These are phyloP conservation scores for Liparis tanakae DNA, from an alignment of 2,797 vertebrate genomes.

Conservation along the genomic window DNA sequence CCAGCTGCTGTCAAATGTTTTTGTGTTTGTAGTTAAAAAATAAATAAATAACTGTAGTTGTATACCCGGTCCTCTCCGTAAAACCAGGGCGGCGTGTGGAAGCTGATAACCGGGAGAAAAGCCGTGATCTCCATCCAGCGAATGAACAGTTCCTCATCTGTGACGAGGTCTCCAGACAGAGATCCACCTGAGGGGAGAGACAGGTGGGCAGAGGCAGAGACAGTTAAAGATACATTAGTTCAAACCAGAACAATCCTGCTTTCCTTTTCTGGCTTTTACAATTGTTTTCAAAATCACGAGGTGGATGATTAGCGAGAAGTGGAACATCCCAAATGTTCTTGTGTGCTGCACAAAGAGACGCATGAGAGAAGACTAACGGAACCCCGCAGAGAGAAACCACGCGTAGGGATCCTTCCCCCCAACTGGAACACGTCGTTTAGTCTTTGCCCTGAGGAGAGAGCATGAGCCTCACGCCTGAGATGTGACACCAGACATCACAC, in stretches of 20 bases:
- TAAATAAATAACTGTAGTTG: background rate
- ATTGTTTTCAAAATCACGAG: conserved; percentile 4
- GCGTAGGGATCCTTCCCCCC: background rate
- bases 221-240: background rate
- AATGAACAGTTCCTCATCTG: conserved; percentile 89
- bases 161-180: conserved; percentile 73
- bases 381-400: conserved; percentile 6
- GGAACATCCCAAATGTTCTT: background rate
- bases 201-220: background rate
- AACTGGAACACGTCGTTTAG: background rate
- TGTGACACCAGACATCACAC: background rate
- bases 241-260: background rate
- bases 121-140: conserved; percentile 90
- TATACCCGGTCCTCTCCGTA: conserved; percentile 86
- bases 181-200: conserved; percentile 84
- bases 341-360: background rate
- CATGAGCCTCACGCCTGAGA: background rate
- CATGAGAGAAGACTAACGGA: background rate
- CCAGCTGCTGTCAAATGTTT: background rate
- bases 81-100: conserved; percentile 89
- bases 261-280: background rate
- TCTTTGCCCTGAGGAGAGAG: background rate
- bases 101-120: conserved; percentile 91
- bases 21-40: background rate
- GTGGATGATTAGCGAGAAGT: background rate